Conservation (phyloP, 2,888 invertebrate species). For the Chrysopilus asiliformis region DNA sequence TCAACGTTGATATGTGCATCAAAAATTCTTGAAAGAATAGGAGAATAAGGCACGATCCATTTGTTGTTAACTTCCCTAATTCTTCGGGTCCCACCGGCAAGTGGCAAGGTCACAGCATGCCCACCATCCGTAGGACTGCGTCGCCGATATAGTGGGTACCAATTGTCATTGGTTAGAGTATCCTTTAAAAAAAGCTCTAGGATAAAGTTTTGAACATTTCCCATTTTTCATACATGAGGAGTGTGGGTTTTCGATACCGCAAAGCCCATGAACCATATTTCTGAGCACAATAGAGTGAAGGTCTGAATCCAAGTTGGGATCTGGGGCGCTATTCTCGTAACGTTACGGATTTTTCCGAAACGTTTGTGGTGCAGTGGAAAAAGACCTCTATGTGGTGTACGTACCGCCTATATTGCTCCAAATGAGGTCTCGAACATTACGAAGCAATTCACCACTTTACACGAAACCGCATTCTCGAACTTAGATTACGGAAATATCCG, state of each 20-base stretch:
- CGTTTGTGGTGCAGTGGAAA: no score
- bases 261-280: slow-evolving; percentile 28
- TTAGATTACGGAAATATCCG: no score
- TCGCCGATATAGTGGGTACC: slow-evolving; percentile 25
- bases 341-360: no score
- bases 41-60: slow-evolving; percentile 27
- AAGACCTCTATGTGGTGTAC: no score
- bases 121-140: slow-evolving; percentile 20
- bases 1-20: slow-evolving; percentile 31
- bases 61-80: slow-evolving; percentile 21
- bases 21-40: slow-evolving; percentile 21
- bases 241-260: slow-evolving; percentile 22
- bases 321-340: no score
- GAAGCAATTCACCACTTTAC: no score
- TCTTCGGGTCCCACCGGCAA: slow-evolving; percentile 9
- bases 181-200: slow-evolving; percentile 17
- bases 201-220: slow-evolving; percentile 24
- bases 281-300: slow-evolving; percentile 19
- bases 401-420: no score
- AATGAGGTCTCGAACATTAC: no score
- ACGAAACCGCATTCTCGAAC: no score
- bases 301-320: no score
- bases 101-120: slow-evolving; percentile 3
- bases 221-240: slow-evolving; percentile 30
- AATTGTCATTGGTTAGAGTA: slow-evolving; percentile 22